Evolutionary conservation across 1,140 invertebrate species (phyloP).

Genomic region (Pseudomyrmex dendroicus): DNA sequence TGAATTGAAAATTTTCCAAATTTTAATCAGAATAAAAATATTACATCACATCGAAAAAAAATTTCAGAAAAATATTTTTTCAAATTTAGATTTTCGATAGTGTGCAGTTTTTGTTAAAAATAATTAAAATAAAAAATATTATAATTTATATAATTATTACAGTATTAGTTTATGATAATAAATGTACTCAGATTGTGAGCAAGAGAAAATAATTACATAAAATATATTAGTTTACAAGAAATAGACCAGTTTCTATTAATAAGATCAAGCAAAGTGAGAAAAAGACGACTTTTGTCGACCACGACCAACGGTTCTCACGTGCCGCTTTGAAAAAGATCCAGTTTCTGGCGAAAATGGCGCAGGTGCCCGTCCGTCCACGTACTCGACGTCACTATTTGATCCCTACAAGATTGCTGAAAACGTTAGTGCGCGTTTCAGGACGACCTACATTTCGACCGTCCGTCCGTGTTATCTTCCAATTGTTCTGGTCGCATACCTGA

Average conservation of each 20-base stretch:
- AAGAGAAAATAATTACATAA: not conserved
- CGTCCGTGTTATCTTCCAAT: conserved; percentile 15
- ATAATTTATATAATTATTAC: too few relatives aligned
- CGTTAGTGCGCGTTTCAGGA: conserved; percentile 60
- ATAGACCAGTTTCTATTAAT: not conserved
- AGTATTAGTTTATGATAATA: too few relatives aligned
- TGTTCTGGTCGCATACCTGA: conserved; percentile 45
- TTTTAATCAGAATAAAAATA: not conserved
- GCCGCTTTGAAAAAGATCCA: conserved; percentile 51
- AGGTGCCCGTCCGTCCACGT: conserved; percentile 69
- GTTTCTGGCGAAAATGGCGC: conserved; percentile 64
- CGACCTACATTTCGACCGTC: conserved; percentile 59
- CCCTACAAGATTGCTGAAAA: conserved; percentile 77
- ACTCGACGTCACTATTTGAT: conserved; percentile 61
- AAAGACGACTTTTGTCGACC: conserved; percentile 37
- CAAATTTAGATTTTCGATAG: too few relatives aligned
- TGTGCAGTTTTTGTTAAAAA: not conserved
- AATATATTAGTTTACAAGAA: conserved; percentile 13
- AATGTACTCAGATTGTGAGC: too few relatives aligned
- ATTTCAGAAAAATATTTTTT: not conserved
- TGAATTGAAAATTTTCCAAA: not conserved
- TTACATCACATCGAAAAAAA: not conserved
- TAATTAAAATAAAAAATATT: too few relatives aligned
- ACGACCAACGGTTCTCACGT: conserved; percentile 50
- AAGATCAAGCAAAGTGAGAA: conserved; percentile 1